These are phyloP conservation scores for Chaetodon trifasciatus DNA, from an alignment of 2,797 vertebrate genomes.

Conservation along the genomic window DNA sequence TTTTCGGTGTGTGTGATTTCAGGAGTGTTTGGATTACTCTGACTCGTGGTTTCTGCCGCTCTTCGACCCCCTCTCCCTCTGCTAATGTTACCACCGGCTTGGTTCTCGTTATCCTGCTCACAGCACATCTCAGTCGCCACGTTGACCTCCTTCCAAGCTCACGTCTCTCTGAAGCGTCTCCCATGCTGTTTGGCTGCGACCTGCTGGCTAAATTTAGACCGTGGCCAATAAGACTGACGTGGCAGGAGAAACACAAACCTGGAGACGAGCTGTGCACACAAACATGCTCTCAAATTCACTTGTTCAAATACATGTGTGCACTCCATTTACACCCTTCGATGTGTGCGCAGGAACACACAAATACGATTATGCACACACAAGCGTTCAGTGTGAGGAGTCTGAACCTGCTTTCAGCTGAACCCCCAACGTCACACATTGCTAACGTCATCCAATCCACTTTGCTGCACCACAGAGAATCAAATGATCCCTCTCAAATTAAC, in stretches of 20 bases:
- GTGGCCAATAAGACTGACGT: constrained; percentile 72
- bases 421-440: constrained; percentile 17
- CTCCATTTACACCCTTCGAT: not conserved
- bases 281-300: constrained; percentile 34
- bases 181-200: constrained; percentile 66
- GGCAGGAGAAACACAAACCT: constrained; percentile 76
- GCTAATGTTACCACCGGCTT: not conserved
- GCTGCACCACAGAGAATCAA: constrained; percentile 32
- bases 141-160: constrained; percentile 66
- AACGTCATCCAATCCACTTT: constrained; percentile 35
- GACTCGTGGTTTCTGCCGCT: constrained; percentile 1
- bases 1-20: not conserved
- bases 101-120: constrained; percentile 30
- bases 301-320: not conserved
- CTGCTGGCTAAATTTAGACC: constrained; percentile 79
- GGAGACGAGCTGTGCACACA: constrained; percentile 53
- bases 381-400: not conserved
- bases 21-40: not conserved
- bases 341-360: not conserved
- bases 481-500: constrained; percentile 26
- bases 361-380: not conserved
- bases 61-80: not conserved
- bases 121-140: constrained; percentile 42
- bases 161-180: constrained; percentile 57
- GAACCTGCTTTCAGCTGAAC: constrained; percentile 2